Conservation (phyloP, 2,113 vertebrate species). For the Gopherus evgoodei region DNA sequence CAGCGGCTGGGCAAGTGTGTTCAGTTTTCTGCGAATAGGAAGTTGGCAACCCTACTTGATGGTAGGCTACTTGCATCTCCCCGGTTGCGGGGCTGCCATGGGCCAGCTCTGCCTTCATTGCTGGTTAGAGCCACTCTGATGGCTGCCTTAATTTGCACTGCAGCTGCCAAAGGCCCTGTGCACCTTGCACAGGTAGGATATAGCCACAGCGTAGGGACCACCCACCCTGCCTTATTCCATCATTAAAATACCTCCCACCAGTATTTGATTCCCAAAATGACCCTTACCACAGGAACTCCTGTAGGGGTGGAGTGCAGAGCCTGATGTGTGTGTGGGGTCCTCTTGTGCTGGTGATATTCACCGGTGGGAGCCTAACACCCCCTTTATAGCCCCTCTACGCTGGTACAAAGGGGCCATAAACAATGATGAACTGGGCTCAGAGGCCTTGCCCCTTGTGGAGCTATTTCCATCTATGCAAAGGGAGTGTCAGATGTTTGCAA, state of each 20-base stretch:
- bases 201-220: not conserved
- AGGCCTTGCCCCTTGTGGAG: not conserved
- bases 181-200: not conserved
- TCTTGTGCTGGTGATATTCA: not conserved
- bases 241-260: not conserved
- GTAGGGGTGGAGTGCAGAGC: not conserved
- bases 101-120: not conserved
- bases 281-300: not conserved
- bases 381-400: conserved; percentile 8
- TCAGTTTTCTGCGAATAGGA: no score
- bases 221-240: not conserved
- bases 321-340: not conserved
- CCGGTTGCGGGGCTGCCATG: not conserved
- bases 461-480: conserved; percentile 21
- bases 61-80: not conserved
- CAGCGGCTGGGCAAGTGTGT: no score
- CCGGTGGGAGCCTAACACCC: not conserved
- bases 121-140: not conserved
- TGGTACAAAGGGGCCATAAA: not conserved
- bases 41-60: not conserved
- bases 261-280: not conserved
- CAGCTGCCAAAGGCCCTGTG: not conserved
- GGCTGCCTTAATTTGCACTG: not conserved
- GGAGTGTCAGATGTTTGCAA: conserved; percentile 23
- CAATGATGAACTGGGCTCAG: not conserved